Percentiles rank a stretch among this genome's conserved stretches.
These are phyloP conservation scores for Allolobophora icterica DNA, from an alignment of 2,888 invertebrate genomes.

Conservation along the genomic window DNA sequence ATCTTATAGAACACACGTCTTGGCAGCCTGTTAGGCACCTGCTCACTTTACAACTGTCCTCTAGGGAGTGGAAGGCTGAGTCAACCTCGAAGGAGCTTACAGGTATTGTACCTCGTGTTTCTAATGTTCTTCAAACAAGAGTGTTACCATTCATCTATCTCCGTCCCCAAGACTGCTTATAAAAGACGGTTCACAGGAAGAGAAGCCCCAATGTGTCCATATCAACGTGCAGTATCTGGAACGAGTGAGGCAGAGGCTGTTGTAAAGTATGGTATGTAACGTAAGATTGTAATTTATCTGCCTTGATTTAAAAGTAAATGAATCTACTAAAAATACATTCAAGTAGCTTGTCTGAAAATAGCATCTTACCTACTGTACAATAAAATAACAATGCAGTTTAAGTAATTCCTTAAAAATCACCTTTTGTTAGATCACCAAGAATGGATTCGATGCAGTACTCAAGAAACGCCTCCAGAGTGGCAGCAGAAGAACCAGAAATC, in stretches of 20 bases:
- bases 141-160: too few relatives aligned
- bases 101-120: too few relatives aligned
- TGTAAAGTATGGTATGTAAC: not conserved
- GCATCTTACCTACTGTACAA: not conserved
- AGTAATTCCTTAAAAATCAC: constrained; percentile 44
- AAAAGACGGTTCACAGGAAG: not conserved
- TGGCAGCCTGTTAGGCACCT: too few relatives aligned
- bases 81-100: too few relatives aligned
- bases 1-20: too few relatives aligned
- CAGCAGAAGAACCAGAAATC: constrained; percentile 50
- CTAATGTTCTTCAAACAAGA: too few relatives aligned
- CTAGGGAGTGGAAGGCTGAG: too few relatives aligned
- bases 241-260: not conserved
- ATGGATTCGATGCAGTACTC: constrained; percentile 61
- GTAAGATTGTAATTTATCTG: not conserved
- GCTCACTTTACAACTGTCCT: too few relatives aligned
- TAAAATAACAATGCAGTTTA: not conserved
- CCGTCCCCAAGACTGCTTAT: too few relatives aligned
- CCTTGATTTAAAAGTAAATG: not conserved
- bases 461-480: constrained; percentile 58
- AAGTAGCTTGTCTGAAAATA: not conserved
- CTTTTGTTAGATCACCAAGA: constrained; percentile 58
- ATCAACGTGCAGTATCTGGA: not conserved
- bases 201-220: not conserved
- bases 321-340: not conserved